Evolutionary conservation across 2,888 invertebrate genomes (phyloP), one percentile per base, ranked within the genome.

Genomic region (Gortyna flavago): DNA sequence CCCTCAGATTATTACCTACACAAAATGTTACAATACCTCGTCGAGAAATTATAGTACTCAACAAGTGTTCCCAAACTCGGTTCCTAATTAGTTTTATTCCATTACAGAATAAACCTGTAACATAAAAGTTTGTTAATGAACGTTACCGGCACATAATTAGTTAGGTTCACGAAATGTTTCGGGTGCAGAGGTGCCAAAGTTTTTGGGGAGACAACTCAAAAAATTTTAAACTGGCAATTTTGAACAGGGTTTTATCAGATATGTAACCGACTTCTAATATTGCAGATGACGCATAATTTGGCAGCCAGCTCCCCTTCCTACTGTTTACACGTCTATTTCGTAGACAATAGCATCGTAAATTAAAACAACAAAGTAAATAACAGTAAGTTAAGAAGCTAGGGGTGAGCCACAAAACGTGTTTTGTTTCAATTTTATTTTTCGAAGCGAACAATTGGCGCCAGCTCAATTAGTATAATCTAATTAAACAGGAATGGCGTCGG

Each of bases 381-480:
- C 85, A 83, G 73, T 87, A 85, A 87, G 76, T 84, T 84, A 83
- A 88, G 85, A 81, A 86, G 82, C 81, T 81, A 82, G 87, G 87
- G 89, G 80, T 72, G 84, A 87, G 85, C 84, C 89, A 87, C 80
- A 85, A 80, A 87, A 74, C 76, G 85, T 85, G 82, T 88, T 90
- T 87, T 86, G 89, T 89, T 88, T 88, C 87, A 89, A 90, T 89
- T 90, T 89, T 89, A 90, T 90, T 90, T 93, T 90, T 87, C 89
- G 85, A 91, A 90, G 87, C 85, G 89, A 88, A 93, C 91, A 91
- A 93, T 91, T 91, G 92, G 90, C 92, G 86, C 87, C 88, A 88
- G 90, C 90, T 92, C 93, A 93, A 93, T 94, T 94, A 93, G 92
- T 92, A 89, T 94, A 94, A 95, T 94, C 93, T 94, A 94, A 95